Evolutionary conservation across 30 jellyfish, hydroid and myxozoan genomes (phyloP).

Genomic region (Aurelia sp.): DNA sequence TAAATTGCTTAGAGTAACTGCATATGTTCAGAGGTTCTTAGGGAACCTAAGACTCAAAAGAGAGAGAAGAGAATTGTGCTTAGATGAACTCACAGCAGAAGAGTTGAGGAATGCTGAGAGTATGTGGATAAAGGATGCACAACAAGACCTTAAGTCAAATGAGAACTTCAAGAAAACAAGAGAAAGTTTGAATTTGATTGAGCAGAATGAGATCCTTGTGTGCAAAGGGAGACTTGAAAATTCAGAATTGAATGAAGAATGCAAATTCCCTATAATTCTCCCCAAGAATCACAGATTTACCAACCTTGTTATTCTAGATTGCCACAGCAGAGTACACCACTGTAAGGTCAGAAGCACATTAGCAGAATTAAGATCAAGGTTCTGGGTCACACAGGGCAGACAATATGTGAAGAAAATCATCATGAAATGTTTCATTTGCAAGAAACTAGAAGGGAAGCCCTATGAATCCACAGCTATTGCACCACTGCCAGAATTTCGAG

Average conservation of each 20-base stretch:
- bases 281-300: not conserved
- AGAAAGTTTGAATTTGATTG: not conserved
- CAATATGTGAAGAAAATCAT: not conserved
- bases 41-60: not conserved
- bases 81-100: not conserved
- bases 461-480: slow-evolving; percentile 25
- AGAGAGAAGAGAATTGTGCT: not conserved
- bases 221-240: slow-evolving; percentile 11
- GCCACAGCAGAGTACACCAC: no score
- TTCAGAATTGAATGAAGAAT: not conserved
- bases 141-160: not conserved
- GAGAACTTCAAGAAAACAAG: not conserved
- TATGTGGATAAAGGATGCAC: slow-evolving; percentile 1
- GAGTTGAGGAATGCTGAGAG: slow-evolving; percentile 3
- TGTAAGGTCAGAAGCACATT: slow-evolving; percentile 6
- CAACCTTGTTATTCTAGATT: not conserved
- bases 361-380: slow-evolving; percentile 26
- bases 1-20: slow-evolving; percentile 3
- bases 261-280: not conserved
- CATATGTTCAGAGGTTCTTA: not conserved
- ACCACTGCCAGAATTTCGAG: slow-evolving; percentile 53
- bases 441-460: slow-evolving; percentile 36
- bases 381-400: slow-evolving; percentile 43
- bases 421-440: slow-evolving; percentile 7
- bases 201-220: not conserved